Conservation (phyloP, 2,113 vertebrate genomes). For the Prionailurus bengalensis region DNA sequence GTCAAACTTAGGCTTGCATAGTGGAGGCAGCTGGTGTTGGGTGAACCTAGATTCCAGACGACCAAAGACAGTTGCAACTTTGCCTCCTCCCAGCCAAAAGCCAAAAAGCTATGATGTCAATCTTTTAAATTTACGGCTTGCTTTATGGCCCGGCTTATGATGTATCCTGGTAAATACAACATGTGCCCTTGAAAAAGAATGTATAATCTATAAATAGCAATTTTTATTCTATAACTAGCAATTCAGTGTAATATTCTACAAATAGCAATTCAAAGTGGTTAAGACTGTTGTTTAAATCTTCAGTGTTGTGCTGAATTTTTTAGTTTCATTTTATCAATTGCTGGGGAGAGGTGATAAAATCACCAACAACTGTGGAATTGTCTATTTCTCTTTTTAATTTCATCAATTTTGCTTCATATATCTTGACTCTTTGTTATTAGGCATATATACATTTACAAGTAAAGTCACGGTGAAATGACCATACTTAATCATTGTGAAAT, state of each 20-base stretch:
- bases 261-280: background rate
- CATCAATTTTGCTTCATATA: background rate
- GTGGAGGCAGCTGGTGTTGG: background rate
- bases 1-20: background rate
- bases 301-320: background rate
- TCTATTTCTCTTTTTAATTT: background rate
- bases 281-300: background rate
- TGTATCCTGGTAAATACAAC: background rate
- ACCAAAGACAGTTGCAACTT: background rate
- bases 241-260: background rate
- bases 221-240: background rate
- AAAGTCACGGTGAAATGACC: background rate
- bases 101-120: background rate
- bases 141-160: background rate
- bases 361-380: background rate
- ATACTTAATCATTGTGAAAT: background rate
- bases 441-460: background rate
- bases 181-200: background rate
- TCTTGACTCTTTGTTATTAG: background rate
- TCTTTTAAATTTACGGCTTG: background rate
- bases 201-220: background rate
- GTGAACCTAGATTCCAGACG: background rate
- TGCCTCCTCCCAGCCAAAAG: background rate
- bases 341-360: background rate
- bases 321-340: background rate